Evolutionary conservation across 2,797 vertebrate species (phyloP), one percentile per base, ranked within the genome.

Genomic region (Galago senegalensis): DNA sequence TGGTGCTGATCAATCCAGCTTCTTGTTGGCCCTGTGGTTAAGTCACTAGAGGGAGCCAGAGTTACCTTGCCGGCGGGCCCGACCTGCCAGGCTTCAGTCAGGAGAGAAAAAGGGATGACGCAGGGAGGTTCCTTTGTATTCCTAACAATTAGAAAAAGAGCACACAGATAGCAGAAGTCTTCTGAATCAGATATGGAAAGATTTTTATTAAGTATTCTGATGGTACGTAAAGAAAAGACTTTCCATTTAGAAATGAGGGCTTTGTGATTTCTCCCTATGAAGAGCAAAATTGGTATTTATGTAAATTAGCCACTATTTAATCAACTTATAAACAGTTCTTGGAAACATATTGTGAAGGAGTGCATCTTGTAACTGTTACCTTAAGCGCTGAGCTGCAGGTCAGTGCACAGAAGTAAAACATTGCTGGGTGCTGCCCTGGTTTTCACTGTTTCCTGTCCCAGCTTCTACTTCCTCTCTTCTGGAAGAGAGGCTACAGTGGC

Each of bases 11-110:
- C 79, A 82, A 25, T 67, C 34, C 20, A n/a, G 4, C 31, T 90
- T 92, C 88, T 72, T 29, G 11, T 27, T 27, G 95, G 49, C 16
- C 73, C 37, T 63, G 18, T 1, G 37, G 46, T 4, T 8, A 31
- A 53, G 94, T 91, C 97, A 91, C 96, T 34, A 98, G 97, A 94
- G 96, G 96, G 96, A 95, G 97, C 93, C 80, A 96, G 91, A 96
- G 96, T 34, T 67, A 60, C 91, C 95, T 29, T 88, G 81, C 72
- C 40, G 9, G 46, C 12, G 14, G 61, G 53, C 75, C 84, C 29
- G 70, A 82, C 75, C 75, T 40, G 11, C 40, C 14, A 9, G 2
- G 34, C 70, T 89, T 10, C 63, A 14, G 3, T 31, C 20, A 29
- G 34, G 31, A 12, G 21, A 67, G 65, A 29, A 20, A 60, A 72